phyloP scores from a whole-genome alignment of 2,113 vertebrate species.

The Bettongia penicillata region DNA sequence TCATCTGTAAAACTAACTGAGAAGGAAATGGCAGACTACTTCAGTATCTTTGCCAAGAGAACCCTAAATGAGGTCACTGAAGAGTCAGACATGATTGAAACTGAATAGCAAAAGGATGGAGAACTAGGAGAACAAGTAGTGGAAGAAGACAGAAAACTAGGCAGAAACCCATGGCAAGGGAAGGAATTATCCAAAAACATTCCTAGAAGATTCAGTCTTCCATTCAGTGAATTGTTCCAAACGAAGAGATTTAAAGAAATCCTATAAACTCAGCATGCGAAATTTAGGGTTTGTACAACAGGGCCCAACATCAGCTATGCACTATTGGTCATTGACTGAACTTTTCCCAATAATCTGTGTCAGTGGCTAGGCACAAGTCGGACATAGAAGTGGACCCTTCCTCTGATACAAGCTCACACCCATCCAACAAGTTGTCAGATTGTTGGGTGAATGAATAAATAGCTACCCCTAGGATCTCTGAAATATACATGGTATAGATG shows the following conservation, averaged over 20 bases:
- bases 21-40: too few relatives aligned
- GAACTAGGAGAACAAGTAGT: not conserved
- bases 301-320: not conserved
- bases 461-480: not conserved
- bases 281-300: not conserved
- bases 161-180: not conserved
- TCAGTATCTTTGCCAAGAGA: too few relatives aligned
- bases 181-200: not conserved
- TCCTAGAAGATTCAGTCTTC: not conserved
- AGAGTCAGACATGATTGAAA: too few relatives aligned
- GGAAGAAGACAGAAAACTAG: not conserved
- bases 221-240: not conserved
- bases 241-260: not conserved
- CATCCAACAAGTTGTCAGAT: not conserved
- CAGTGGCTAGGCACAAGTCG: not conserved
- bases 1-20: too few relatives aligned
- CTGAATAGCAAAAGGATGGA: not conserved
- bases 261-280: too few relatives aligned
- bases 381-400: not conserved
- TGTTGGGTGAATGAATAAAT: not conserved
- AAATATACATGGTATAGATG: not conserved
- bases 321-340: not conserved
- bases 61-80: too few relatives aligned
- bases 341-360: not conserved
- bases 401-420: not conserved